Evolutionary conservation across 2,113 vertebrate genomes (phyloP).

Genomic region (Melanocharis versteri): DNA sequence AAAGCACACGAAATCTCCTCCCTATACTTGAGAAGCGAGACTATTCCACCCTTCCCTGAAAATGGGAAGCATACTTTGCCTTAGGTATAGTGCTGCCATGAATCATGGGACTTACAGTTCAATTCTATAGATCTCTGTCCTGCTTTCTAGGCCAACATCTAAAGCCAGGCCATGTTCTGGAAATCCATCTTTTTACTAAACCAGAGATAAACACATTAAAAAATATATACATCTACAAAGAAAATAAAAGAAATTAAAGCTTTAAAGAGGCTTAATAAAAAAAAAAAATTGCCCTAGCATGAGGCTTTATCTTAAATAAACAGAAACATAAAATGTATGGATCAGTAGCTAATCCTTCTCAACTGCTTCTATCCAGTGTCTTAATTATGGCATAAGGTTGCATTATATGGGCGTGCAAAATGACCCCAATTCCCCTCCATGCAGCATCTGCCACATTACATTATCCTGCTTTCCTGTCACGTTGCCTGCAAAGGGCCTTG

Average conservation of each 20-base stretch:
- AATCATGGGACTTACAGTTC: background rate
- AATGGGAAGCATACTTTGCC: background rate
- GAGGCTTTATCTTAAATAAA: constrained; percentile 15
- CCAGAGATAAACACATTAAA: background rate
- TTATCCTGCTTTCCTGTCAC: constrained; percentile 5
- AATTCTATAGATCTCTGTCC: background rate
- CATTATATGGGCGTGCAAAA: background rate
- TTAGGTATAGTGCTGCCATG: background rate
- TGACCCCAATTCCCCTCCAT: constrained; percentile 11
- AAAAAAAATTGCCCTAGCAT: background rate
- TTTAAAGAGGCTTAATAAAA: background rate
- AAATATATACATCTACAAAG: background rate
- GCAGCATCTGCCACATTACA: constrained; percentile 38
- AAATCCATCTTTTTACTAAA: background rate
- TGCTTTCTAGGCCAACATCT: background rate
- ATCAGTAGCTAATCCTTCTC: constrained; percentile 33
- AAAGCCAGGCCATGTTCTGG: background rate
- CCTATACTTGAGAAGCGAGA: background rate
- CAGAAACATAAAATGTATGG: background rate
- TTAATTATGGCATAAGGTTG: constrained; percentile 33
- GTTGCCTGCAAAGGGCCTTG: background rate
- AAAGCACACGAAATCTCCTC: background rate
- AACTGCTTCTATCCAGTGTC: background rate
- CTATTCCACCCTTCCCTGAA: background rate
- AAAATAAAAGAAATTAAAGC: background rate